These are phyloP conservation scores for Manacus vitellinus DNA, from an alignment of 2,113 vertebrate genomes.

Conservation along the genomic window DNA sequence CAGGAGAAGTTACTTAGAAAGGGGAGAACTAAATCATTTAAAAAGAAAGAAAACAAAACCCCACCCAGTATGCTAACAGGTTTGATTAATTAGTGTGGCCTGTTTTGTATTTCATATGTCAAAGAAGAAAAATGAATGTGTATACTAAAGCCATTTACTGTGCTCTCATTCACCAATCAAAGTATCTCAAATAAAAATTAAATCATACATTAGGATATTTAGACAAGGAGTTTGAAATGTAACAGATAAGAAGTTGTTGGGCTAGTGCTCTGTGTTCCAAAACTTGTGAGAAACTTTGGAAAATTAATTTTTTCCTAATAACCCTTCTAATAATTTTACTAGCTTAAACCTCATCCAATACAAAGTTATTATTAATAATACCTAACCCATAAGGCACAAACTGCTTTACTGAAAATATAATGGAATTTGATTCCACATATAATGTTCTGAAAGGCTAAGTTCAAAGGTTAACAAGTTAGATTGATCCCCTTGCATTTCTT, in stretches of 20 bases:
- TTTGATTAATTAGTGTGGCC: constrained; percentile 18
- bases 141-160: background rate
- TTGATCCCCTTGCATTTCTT: background rate
- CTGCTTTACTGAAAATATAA: background rate
- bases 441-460: background rate
- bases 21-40: background rate
- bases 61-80: background rate
- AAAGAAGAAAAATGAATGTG: constrained; percentile 19
- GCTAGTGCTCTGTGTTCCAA: background rate
- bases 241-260: background rate
- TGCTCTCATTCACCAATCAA: background rate
- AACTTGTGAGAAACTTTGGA: background rate
- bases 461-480: background rate
- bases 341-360: background rate
- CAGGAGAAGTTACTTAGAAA: background rate
- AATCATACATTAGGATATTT: background rate
- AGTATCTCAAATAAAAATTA: background rate
- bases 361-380: background rate
- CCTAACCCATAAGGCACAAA: background rate
- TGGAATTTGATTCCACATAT: background rate
- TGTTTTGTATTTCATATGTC: background rate
- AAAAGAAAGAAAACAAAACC: background rate
- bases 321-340: background rate
- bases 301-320: background rate
- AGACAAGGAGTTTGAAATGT: background rate